Percentiles rank a stretch among this genome's conserved stretches.
Evolutionary conservation across 2,888 invertebrate species (phyloP).

Genomic region (Dynastes tityus): DNA sequence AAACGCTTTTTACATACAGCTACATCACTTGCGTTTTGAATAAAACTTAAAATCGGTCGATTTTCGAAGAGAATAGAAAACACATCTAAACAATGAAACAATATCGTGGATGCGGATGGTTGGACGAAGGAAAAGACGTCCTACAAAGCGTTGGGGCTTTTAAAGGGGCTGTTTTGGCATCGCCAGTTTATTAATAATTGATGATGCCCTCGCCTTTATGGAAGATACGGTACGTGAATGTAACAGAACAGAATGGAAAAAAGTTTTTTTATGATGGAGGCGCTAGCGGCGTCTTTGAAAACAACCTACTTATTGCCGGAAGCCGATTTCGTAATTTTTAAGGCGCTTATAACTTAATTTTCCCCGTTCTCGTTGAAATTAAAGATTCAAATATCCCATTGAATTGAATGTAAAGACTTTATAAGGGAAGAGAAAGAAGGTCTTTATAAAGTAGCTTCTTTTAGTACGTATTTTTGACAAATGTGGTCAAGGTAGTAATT

Average conservation of each 20-base stretch:
- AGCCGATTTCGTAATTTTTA: slow-evolving; percentile 27
- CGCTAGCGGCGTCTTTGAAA: not conserved
- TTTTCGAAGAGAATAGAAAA: no score
- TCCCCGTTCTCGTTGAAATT: not conserved
- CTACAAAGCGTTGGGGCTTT: not conserved
- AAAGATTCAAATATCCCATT: slow-evolving; percentile 4
- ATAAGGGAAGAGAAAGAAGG: no score
- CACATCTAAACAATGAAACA: no score
- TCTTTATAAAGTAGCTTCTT: no score
- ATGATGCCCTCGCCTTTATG: not conserved
- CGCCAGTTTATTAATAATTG: no score
- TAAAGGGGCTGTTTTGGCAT: not conserved
- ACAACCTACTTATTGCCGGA: slow-evolving; percentile 8
- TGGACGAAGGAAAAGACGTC: not conserved
- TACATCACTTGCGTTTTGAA: no score
- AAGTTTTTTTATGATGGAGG: not conserved
- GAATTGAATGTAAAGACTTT: no score
- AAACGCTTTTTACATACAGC: no score
- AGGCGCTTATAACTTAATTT: slow-evolving; percentile 23
- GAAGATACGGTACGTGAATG: not conserved
- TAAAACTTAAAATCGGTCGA: no score
- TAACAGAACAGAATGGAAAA: not conserved
- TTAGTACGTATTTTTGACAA: no score
- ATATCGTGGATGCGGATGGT: no score
- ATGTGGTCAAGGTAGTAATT: no score